Percentiles rank a stretch among this genome's conserved stretches.
These are phyloP conservation scores for Sphenodon punctatus DNA, from an alignment of 2,797 vertebrate species.

Conservation along the genomic window DNA sequence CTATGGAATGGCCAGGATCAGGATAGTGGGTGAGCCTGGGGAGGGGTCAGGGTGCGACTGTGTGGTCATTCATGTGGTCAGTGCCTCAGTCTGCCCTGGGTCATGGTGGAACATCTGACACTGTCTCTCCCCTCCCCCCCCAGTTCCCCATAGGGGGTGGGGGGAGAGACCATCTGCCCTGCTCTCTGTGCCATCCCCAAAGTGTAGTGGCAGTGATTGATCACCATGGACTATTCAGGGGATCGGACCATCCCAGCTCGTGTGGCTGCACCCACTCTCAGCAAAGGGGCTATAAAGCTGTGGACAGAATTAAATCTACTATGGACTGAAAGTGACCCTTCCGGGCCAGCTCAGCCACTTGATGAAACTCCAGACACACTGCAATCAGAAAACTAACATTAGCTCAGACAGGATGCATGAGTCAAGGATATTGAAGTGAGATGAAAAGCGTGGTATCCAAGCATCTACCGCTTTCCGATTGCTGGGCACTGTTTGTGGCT, in stretches of 20 bases:
- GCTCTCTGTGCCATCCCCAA: no score
- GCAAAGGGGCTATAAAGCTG: neutral
- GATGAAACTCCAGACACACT: conserved; percentile 37
- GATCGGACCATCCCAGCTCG: no score
- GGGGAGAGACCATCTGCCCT: no score
- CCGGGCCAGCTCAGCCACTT: conserved; percentile 3
- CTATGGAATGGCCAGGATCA: no score
- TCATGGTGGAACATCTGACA: no score
- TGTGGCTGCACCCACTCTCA: no score
- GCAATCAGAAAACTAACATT: conserved; percentile 66
- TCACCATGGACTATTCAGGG: no score
- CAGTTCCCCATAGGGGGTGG: neutral
- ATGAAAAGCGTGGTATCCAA: conserved; percentile 20
- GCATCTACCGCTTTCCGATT: conserved; percentile 20
- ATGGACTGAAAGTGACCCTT: conserved; percentile 13
- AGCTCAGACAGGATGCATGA: conserved; percentile 73
- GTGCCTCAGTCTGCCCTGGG: no score
- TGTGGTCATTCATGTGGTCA: no score
- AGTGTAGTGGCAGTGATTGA: no score
- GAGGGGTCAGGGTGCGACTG: no score
- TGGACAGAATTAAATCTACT: neutral
- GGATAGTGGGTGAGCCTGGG: no score
- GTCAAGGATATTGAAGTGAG: conserved; percentile 57
- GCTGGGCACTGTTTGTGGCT: conserved; percentile 43
- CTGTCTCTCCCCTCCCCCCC: neutral